Evolutionary conservation across 2,888 invertebrate genomes (phyloP).

Genomic region (Tipula confusa): DNA sequence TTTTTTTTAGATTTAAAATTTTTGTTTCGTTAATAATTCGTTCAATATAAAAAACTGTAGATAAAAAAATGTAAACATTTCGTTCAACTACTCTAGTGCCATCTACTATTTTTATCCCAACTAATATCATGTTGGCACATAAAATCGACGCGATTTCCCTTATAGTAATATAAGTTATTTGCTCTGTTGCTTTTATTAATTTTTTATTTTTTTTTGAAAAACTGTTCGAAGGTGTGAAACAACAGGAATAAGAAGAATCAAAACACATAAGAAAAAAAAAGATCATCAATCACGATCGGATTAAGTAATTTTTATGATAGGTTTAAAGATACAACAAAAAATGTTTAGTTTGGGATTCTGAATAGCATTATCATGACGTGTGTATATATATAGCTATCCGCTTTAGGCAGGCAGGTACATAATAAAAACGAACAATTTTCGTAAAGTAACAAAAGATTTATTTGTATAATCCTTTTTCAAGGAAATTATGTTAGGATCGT

Average conservation of each 20-base stretch:
- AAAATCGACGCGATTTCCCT: too few relatives aligned
- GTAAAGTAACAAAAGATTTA: background rate
- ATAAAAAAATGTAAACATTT: too few relatives aligned
- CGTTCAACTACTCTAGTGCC: too few relatives aligned
- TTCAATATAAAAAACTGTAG: too few relatives aligned
- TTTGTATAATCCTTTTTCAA: slow-evolving; percentile 25
- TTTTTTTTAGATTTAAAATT: too few relatives aligned
- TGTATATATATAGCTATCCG: background rate
- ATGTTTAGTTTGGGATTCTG: background rate
- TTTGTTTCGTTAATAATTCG: too few relatives aligned
- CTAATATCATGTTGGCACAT: too few relatives aligned
- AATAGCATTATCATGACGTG: too few relatives aligned
- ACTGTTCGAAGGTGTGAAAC: slow-evolving; percentile 8
- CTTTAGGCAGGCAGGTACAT: background rate
- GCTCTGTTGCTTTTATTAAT: slow-evolving; percentile 6
- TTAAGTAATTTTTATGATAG: slow-evolving; percentile 25
- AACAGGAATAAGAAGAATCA: background rate
- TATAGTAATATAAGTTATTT: too few relatives aligned
- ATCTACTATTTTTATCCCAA: too few relatives aligned
- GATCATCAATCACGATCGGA: slow-evolving; percentile 25
- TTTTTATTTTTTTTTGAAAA: background rate
- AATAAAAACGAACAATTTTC: background rate
- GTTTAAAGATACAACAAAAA: slow-evolving; percentile 4
- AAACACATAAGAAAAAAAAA: background rate
- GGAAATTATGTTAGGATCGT: background rate